Evolutionary conservation across 2,113 vertebrate species (phyloP).

Genomic region (Dasyornis broadbenti): DNA sequence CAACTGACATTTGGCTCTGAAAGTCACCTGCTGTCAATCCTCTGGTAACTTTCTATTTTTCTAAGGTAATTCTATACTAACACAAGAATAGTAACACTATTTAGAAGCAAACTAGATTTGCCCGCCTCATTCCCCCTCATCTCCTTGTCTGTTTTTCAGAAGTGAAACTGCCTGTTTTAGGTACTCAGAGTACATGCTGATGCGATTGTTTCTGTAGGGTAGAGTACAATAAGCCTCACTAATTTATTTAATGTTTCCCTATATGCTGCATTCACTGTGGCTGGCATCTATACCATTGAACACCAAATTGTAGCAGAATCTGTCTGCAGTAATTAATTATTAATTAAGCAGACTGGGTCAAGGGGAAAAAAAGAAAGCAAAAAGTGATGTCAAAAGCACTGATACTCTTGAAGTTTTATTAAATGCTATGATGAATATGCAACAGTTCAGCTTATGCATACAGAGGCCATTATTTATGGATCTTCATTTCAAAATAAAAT

Average conservation of each 20-base stretch:
- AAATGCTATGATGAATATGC: neutral
- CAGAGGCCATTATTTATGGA: neutral
- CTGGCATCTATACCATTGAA: neutral
- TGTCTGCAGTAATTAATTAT: neutral
- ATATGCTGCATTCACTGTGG: neutral
- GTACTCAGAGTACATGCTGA: neutral
- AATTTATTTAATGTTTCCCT: neutral
- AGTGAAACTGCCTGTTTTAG: neutral
- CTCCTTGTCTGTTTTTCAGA: neutral
- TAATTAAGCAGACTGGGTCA: neutral
- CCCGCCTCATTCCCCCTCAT: neutral
- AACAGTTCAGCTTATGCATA: neutral
- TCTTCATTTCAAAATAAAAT: neutral
- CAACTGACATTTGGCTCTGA: neutral
- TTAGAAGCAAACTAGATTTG: neutral
- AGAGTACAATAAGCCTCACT: neutral
- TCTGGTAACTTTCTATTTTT: neutral
- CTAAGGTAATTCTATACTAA: neutral
- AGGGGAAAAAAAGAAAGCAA: neutral
- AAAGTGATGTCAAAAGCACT: neutral
- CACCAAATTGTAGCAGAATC: neutral
- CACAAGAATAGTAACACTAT: neutral
- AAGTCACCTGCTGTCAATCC: neutral
- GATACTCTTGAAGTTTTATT: neutral
- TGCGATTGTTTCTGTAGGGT: neutral